Evolutionary conservation across 2,113 vertebrate genomes (phyloP).

Genomic region (Lasiurus cinereus): DNA sequence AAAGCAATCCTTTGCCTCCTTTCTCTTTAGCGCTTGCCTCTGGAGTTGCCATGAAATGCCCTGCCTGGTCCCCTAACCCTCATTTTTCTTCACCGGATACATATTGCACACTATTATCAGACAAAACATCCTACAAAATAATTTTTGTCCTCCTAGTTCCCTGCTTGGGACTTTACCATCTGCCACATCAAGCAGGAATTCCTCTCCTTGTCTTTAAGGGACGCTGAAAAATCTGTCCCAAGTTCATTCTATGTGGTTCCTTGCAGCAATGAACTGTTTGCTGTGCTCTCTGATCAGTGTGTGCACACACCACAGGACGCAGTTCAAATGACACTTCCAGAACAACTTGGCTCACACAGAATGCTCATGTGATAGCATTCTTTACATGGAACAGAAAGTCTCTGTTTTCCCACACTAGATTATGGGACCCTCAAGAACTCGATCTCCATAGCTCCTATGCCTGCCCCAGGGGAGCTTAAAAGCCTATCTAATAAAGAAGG

Average conservation of each 20-base stretch:
- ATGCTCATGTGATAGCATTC: not conserved
- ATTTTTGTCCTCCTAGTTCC: fast-evolving
- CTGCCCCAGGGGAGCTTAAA: not conserved
- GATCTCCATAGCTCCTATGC: not conserved
- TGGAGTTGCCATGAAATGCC: too few relatives aligned
- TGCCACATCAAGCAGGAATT: not conserved
- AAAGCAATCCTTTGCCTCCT: not conserved
- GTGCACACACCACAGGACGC: not conserved
- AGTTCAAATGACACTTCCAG: not conserved
- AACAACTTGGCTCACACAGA: not conserved
- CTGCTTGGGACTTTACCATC: not conserved
- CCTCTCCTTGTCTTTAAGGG: not conserved
- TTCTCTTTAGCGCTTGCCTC: not conserved
- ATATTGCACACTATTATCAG: not conserved
- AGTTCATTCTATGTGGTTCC: not conserved
- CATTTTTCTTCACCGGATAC: not conserved
- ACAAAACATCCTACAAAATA: not conserved
- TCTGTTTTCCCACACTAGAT: not conserved
- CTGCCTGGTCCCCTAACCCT: not conserved
- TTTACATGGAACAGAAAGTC: not conserved
- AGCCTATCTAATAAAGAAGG: too few relatives aligned
- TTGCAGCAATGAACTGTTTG: not conserved
- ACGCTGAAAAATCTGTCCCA: not conserved
- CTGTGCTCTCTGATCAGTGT: not conserved
- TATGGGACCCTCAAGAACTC: not conserved